Conservation (phyloP, 2,113 vertebrate genomes). For the Micronycteris hirsuta region DNA sequence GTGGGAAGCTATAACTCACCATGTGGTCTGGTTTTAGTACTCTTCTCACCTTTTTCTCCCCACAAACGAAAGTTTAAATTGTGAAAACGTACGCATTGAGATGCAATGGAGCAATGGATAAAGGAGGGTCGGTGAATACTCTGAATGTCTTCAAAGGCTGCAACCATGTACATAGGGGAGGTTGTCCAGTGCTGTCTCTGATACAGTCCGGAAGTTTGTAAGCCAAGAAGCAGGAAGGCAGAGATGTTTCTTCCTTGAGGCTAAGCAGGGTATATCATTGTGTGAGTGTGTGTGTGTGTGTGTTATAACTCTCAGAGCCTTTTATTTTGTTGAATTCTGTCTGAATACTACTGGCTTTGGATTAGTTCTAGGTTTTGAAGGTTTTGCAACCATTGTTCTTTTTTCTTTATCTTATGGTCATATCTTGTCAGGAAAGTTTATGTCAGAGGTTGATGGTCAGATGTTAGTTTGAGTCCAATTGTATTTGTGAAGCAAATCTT, state of each 20-base stretch:
- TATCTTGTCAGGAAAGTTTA: constrained; percentile 16
- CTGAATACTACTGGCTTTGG: neutral
- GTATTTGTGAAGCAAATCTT: neutral
- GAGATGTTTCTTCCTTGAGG: neutral
- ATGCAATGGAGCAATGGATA: neutral
- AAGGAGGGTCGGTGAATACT: neutral
- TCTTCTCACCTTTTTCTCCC: neutral
- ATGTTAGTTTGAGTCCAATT: constrained; percentile 36
- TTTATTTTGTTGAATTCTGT: neutral
- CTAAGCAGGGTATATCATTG: neutral
- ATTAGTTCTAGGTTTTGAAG: neutral
- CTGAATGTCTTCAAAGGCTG: neutral
- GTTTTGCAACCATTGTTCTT: neutral
- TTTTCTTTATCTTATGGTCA: neutral
- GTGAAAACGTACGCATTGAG: neutral
- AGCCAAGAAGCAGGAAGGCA: neutral
- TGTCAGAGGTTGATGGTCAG: neutral
- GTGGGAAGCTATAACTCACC: neutral
- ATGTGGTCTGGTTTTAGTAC: neutral
- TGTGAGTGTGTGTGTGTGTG: neutral
- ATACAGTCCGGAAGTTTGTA: neutral
- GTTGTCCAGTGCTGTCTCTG: neutral
- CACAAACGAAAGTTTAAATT: neutral
- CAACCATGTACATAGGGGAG: neutral
- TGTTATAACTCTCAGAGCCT: neutral